Conservation (phyloP, 2,113 vertebrate genomes). For the Hassar affinis region DNA sequence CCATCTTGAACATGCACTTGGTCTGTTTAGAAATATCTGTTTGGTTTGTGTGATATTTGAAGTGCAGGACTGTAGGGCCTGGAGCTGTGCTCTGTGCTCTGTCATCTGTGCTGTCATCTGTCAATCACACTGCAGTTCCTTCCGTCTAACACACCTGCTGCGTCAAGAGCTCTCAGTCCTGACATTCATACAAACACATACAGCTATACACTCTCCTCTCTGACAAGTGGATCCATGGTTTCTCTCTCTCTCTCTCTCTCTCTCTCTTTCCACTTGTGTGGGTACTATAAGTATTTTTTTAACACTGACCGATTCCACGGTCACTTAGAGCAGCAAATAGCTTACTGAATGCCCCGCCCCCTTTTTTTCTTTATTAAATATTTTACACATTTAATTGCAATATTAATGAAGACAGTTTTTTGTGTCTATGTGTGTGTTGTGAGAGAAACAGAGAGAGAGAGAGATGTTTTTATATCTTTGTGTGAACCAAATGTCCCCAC, state of each 20-base stretch:
- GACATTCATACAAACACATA: conserved; percentile 23
- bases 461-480: no score
- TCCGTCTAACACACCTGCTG: conserved; percentile 28
- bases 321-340: background rate
- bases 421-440: no score
- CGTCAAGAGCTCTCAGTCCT: conserved; percentile 14
- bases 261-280: background rate
- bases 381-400: background rate
- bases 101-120: conserved; percentile 9
- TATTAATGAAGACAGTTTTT: no score
- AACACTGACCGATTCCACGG: background rate
- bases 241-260: background rate
- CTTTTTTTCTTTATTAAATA: background rate
- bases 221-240: background rate
- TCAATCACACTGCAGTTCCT: conserved; percentile 25
- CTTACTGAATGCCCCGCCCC: background rate
- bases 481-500: no score
- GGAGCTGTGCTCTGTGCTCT: background rate
- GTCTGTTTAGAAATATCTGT: background rate
- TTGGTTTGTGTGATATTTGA: background rate
- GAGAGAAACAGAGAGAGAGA: no score
- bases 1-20: background rate
- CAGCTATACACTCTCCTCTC: conserved; percentile 1
- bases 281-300: background rate
- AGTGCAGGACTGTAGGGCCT: background rate